Conservation (phyloP, 2,113 vertebrate species). For the Bambusicola thoracicus region DNA sequence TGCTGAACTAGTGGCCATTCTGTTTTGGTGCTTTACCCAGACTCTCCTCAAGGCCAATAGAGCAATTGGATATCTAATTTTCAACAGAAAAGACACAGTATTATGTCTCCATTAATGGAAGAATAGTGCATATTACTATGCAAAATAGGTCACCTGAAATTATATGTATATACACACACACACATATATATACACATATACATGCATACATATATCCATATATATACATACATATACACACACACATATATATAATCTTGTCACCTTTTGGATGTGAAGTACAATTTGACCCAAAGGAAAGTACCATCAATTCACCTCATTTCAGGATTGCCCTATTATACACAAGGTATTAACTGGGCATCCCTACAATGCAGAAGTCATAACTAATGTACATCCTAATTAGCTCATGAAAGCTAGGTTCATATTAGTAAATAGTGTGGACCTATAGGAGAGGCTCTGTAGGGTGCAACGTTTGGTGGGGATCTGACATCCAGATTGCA, state of each 20-base stretch:
- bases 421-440: not conserved
- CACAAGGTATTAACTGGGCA: fast-evolving
- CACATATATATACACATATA: no score
- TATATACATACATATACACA: no score
- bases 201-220: not conserved
- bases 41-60: not conserved
- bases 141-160: not conserved
- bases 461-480: not conserved
- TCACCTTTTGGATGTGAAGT: not conserved
- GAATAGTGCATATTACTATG: not conserved
- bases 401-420: not conserved
- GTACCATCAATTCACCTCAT: not conserved
- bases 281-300: not conserved
- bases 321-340: not conserved
- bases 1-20: not conserved
- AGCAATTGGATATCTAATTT: not conserved
- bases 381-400: not conserved
- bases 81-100: not conserved
- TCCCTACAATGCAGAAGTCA: not conserved
- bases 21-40: not conserved
- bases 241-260: not conserved
- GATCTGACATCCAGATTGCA: no score
- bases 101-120: not conserved
- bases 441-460: not conserved
- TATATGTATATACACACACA: not conserved